Evolutionary conservation across 2,113 vertebrate genomes (phyloP).

Genomic region (Rhabdornis inornatus): DNA sequence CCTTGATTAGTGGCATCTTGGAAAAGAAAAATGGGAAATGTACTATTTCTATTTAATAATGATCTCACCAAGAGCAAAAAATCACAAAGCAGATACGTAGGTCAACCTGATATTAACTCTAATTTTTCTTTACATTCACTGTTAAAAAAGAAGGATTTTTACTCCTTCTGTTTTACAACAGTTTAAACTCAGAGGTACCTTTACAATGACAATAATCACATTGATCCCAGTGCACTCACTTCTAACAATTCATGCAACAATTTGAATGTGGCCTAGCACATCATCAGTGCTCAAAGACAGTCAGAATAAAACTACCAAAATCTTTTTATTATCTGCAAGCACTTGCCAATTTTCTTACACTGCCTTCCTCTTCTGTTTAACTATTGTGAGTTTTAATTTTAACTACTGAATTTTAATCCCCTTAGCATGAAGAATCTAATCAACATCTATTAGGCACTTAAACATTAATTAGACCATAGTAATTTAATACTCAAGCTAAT

Average conservation of each 20-base stretch:
- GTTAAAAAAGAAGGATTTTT: neutral
- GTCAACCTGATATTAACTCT: neutral
- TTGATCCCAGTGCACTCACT: neutral
- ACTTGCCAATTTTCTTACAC: neutral
- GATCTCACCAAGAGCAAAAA: neutral
- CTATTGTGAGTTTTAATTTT: too few relatives aligned
- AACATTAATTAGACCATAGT: neutral
- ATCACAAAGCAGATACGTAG: neutral
- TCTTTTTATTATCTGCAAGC: neutral
- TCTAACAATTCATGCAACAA: neutral
- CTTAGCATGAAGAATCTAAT: conserved; percentile 4
- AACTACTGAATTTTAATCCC: neutral
- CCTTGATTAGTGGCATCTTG: neutral
- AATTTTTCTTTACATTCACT: neutral
- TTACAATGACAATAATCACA: neutral
- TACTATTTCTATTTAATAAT: neutral
- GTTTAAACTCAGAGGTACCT: neutral
- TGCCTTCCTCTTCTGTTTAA: neutral
- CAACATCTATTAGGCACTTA: neutral
- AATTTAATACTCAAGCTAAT: neutral
- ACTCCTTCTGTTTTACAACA: neutral
- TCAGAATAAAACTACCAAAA: neutral
- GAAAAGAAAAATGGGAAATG: neutral
- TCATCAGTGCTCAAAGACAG: neutral
- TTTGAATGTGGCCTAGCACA: neutral